Conservation (phyloP, 2,888 invertebrate species). For the Dasypogon diadema region DNA sequence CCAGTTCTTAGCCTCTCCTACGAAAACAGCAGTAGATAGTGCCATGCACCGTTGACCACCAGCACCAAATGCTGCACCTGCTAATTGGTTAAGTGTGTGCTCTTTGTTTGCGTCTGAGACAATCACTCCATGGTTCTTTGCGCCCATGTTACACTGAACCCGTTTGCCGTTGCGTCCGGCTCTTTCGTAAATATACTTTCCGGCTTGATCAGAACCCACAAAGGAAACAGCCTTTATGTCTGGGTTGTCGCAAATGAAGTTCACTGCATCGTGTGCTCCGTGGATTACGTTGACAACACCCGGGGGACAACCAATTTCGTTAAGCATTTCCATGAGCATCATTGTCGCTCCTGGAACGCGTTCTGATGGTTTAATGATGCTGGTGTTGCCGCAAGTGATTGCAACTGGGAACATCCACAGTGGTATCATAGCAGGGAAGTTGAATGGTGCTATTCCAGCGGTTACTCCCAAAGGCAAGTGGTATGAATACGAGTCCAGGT, state of each 20-base stretch:
- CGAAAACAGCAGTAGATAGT: slow-evolving; percentile 75
- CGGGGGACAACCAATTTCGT: slow-evolving; percentile 95
- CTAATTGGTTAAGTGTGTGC: slow-evolving; percentile 90
- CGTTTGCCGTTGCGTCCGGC: slow-evolving; percentile 93
- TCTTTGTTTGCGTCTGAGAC: slow-evolving; percentile 98
- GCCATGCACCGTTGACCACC: slow-evolving; percentile 99
- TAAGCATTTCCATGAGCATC: slow-evolving; percentile 91
- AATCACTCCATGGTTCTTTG: slow-evolving; percentile 98
- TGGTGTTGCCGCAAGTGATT: slow-evolving; percentile 93
- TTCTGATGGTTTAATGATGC: slow-evolving; percentile 96
- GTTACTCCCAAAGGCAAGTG: slow-evolving; percentile 89
- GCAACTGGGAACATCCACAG: slow-evolving; percentile 94
- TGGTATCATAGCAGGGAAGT: slow-evolving; percentile 99
- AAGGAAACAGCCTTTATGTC: slow-evolving; percentile 97
- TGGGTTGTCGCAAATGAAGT: slow-evolving; percentile 97
- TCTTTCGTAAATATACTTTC: slow-evolving; percentile 94
- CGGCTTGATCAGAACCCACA: slow-evolving; percentile 97
- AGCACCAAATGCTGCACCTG: slow-evolving; percentile 97
- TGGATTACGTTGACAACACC: slow-evolving; percentile 98
- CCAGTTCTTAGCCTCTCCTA: slow-evolving; percentile 90
- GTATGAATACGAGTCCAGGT: slow-evolving; percentile 97
- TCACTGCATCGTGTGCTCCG: slow-evolving; percentile 93
- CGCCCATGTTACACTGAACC: slow-evolving; percentile 99
- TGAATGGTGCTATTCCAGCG: slow-evolving; percentile 97
- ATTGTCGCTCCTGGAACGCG: slow-evolving; percentile 97